Percentiles rank a stretch among this genome's conserved stretches.
phyloP scores from a whole-genome alignment of 2,797 vertebrate species.

The Tenualosa thibaudeaui region DNA sequence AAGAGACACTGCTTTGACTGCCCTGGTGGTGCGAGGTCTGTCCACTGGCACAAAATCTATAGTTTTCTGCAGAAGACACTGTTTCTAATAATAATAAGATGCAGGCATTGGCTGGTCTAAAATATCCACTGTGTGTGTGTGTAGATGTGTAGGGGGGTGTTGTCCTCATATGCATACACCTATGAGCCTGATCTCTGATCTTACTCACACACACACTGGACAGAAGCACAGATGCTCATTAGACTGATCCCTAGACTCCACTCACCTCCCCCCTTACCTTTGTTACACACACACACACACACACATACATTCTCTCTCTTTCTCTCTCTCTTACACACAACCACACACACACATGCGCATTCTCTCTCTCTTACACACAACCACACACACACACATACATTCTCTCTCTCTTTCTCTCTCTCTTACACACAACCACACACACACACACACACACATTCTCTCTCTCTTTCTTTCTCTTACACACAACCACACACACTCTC shows the following conservation, averaged over 20 bases:
- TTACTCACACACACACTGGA: neutral
- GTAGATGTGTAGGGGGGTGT: neutral
- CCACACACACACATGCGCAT: neutral
- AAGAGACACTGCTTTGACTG: neutral
- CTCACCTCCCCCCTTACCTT: slow-evolving; percentile 44
- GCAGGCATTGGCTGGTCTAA: neutral
- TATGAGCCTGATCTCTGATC: slow-evolving; percentile 22
- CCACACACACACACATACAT: no score
- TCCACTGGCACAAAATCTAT: neutral
- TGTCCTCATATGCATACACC: slow-evolving; percentile 11
- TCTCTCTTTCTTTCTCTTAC: neutral
- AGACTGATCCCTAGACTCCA: slow-evolving; percentile 37
- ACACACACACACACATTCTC: no score
- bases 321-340: neutral
- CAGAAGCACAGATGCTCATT: slow-evolving; percentile 19
- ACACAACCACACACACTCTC: neutral
- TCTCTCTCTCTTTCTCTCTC: neutral
- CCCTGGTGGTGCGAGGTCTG: neutral
- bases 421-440: neutral
- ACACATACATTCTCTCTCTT: neutral
- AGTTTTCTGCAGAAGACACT: neutral
- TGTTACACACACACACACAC: neutral
- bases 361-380: no score
- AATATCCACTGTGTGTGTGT: neutral
- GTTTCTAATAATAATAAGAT: neutral